Evolutionary conservation across 2,797 vertebrate species (phyloP).

Genomic region (Pseudochaenichthys georgianus): DNA sequence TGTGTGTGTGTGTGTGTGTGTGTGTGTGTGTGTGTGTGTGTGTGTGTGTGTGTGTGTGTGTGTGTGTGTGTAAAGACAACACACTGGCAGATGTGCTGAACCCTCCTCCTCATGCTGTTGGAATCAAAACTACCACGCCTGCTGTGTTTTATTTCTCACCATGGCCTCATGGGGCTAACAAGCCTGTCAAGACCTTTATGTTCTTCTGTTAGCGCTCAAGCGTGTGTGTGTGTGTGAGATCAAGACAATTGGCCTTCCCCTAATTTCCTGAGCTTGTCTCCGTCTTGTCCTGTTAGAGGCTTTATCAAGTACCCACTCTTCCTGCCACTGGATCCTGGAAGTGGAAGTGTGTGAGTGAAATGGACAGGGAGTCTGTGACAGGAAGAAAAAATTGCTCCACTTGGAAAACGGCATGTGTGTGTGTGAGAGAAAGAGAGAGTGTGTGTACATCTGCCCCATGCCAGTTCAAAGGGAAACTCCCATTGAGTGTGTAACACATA

Average conservation of each 20-base stretch:
- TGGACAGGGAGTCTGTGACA: slow-evolving; percentile 20
- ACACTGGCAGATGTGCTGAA: background rate
- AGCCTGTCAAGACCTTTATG: slow-evolving; percentile 12
- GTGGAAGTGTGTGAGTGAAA: slow-evolving; percentile 28
- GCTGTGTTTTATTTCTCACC: slow-evolving; percentile 10
- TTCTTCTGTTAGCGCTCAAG: slow-evolving; percentile 6
- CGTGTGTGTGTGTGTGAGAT: slow-evolving; percentile 11
- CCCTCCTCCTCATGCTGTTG: slow-evolving; percentile 4
- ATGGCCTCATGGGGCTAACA: background rate
- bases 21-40: slow-evolving; percentile 4
- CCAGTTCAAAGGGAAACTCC: slow-evolving; percentile 57
- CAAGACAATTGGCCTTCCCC: slow-evolving; percentile 62
- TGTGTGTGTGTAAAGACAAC: background rate
- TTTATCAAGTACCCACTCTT: slow-evolving; percentile 51
- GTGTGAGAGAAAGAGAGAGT: background rate
- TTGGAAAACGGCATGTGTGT: slow-evolving; percentile 21
- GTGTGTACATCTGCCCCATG: slow-evolving; percentile 20
- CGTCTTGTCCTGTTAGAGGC: slow-evolving; percentile 34
- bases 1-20: slow-evolving; percentile 13
- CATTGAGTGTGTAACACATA: slow-evolving; percentile 34
- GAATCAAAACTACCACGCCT: slow-evolving; percentile 18
- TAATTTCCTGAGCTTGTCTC: slow-evolving; percentile 43
- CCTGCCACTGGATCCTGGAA: slow-evolving; percentile 61
- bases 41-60: slow-evolving; percentile 18
- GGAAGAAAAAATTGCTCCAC: slow-evolving; percentile 3